phyloP scores from a whole-genome alignment of 2,113 vertebrate species.

The Hoplias malabaricus region DNA sequence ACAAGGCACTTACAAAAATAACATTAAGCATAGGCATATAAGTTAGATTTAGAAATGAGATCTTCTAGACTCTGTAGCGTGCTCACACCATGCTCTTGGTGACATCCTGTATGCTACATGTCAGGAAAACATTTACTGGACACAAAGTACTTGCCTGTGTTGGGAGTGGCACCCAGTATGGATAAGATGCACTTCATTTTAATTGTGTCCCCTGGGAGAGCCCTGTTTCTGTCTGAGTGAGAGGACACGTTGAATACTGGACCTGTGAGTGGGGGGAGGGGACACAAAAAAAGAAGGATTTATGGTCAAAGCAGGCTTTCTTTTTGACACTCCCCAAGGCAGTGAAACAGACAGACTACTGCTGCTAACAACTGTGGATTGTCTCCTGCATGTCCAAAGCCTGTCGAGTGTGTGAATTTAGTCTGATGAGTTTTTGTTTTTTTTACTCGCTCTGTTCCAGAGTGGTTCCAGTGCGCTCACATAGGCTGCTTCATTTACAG shows the following conservation, averaged over 20 bases:
- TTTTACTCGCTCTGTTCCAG: neutral
- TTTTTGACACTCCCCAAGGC: neutral
- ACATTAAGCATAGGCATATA: too few relatives aligned
- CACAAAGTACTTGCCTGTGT: conserved; percentile 71
- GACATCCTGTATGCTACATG: neutral
- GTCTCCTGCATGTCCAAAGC: neutral
- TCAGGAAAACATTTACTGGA: neutral
- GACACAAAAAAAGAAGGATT: neutral
- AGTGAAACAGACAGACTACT: neutral
- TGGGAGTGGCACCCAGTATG: conserved; percentile 64
- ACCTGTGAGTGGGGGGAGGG: conserved; percentile 62
- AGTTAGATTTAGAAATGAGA: neutral
- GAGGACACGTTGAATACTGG: conserved; percentile 81
- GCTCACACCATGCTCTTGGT: neutral
- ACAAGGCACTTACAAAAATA: too few relatives aligned
- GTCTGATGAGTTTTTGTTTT: neutral
- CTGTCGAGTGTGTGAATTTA: neutral
- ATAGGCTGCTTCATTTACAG: neutral
- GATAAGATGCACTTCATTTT: conserved; percentile 77
- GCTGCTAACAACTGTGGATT: neutral
- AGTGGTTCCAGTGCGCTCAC: neutral
- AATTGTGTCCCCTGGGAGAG: conserved; percentile 78
- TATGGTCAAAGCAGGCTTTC: neutral
- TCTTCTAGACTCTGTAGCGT: neutral
- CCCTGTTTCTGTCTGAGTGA: conserved; percentile 67